Evolutionary conservation across 2,888 invertebrate species (phyloP).

Genomic region (Tineola bisselliella): DNA sequence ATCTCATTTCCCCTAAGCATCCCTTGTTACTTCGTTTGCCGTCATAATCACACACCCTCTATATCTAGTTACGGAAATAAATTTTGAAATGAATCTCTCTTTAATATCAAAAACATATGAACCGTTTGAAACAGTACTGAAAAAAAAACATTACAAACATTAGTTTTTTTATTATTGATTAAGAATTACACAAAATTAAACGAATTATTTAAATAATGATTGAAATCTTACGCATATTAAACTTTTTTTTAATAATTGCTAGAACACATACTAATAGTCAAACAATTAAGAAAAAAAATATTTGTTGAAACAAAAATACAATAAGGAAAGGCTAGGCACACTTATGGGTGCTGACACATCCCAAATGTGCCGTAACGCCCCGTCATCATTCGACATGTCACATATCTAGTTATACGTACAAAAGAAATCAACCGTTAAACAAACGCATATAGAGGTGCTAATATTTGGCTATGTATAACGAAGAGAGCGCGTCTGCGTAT

Average conservation of each 20-base stretch:
- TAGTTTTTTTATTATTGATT: too few species aligned
- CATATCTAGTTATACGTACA: neutral
- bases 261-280: too few species aligned
- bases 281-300: too few species aligned
- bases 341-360: neutral
- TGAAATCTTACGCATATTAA: too few species aligned
- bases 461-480: neutral
- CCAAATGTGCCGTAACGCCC: conserved; percentile 2
- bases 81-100: neutral
- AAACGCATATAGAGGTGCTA: neutral
- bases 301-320: neutral
- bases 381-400: neutral
- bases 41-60: conserved; percentile 9
- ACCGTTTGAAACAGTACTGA: too few species aligned
- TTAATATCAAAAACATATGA: too few species aligned
- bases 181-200: too few species aligned
- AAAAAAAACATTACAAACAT: too few species aligned
- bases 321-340: neutral
- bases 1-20: conserved; percentile 10
- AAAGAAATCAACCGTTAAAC: neutral
- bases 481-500: neutral
- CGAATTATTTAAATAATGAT: too few species aligned
- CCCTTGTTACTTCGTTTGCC: conserved; percentile 7
- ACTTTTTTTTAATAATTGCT: too few species aligned
- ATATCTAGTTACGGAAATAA: conserved; percentile 6